Percentiles rank a stretch among this genome's conserved stretches.
These are phyloP conservation scores for Stenotaenia linearis DNA, from an alignment of 2,888 invertebrate species.

Conservation along the genomic window DNA sequence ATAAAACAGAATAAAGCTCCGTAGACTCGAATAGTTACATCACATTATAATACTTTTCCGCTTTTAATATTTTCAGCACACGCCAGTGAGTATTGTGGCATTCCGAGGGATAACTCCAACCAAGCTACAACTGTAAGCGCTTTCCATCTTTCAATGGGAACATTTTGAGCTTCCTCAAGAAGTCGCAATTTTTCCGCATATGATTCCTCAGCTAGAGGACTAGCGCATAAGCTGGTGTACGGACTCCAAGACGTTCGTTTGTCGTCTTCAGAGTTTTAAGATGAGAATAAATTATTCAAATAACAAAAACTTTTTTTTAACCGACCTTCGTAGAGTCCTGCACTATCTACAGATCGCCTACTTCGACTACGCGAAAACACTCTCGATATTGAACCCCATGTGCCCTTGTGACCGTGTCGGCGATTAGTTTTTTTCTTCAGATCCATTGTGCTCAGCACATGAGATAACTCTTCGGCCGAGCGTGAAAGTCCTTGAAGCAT, in stretches of 20 bases:
- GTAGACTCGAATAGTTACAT: too few species aligned
- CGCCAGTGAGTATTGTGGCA: constrained; percentile 85
- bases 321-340: constrained; percentile 31
- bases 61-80: constrained; percentile 93
- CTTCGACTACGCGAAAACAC: constrained; percentile 70
- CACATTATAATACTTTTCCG: constrained; percentile 73
- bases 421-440: constrained; percentile 44
- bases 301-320: not conserved
- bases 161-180: constrained; percentile 66
- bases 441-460: constrained; percentile 53
- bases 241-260: constrained; percentile 56
- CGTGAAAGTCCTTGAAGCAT: constrained; percentile 46
- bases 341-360: constrained; percentile 34
- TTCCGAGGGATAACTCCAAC: constrained; percentile 87
- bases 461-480: constrained; percentile 69
- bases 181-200: constrained; percentile 68
- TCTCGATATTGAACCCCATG: constrained; percentile 85
- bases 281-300: not conserved
- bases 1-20: not conserved
- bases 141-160: constrained; percentile 85
- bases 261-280: constrained; percentile 15
- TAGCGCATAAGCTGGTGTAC: constrained; percentile 46
- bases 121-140: constrained; percentile 90
- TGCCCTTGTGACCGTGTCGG: constrained; percentile 64
- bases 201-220: constrained; percentile 59